phyloP scores from a whole-genome alignment of 1,140 invertebrate species.

The Drosophila rhopaloa region DNA sequence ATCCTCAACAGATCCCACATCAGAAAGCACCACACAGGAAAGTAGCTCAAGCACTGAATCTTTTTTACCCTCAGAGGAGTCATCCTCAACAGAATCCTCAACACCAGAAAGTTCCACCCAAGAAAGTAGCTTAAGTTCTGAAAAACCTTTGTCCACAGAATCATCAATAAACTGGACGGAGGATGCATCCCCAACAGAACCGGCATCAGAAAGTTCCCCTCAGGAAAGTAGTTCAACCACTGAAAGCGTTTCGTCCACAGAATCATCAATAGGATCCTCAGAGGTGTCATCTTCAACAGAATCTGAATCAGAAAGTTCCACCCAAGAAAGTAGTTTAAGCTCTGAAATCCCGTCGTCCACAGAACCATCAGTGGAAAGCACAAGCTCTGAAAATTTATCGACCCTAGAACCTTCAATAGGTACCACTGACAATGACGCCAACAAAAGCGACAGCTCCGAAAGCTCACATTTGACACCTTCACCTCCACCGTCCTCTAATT shows the following conservation, averaged over 20 bases:
- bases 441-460: background rate
- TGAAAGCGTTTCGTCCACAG: background rate
- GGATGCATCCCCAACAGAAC: background rate
- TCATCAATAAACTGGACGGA: background rate
- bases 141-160: background rate
- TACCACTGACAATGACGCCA: no score
- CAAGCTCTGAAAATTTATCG: background rate
- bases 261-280: background rate
- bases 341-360: slow-evolving; percentile 1
- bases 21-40: no score
- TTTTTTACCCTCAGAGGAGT: background rate
- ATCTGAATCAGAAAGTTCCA: background rate
- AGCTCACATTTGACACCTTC: background rate
- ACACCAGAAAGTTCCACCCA: background rate
- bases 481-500: background rate
- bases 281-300: background rate
- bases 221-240: background rate
- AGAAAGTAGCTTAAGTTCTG: background rate
- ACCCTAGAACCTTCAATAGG: background rate
- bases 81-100: background rate
- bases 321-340: background rate
- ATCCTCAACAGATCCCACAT: background rate
- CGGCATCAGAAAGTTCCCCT: background rate
- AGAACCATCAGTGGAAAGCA: background rate
- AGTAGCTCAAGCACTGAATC: no score